A percentile compares a stretch with the other conserved stretches of the same genome.
Conservation (phyloP, 2,113 vertebrate species). For the Galemys pyrenaicus region DNA sequence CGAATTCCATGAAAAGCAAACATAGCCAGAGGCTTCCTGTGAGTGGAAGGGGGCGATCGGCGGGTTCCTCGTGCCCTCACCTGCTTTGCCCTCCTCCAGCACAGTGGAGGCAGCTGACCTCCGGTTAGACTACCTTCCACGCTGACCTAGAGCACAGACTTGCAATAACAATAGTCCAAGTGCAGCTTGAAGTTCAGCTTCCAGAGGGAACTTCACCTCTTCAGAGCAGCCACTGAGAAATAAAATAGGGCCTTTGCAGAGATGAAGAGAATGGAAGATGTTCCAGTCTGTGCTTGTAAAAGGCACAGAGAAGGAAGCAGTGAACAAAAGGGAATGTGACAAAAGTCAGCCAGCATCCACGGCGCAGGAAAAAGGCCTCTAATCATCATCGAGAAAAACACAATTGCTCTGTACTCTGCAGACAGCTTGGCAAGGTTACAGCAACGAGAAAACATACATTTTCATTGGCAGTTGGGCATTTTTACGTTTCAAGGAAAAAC, state of each 20-base stretch:
- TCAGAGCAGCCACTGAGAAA: neutral
- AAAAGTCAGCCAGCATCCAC: fast-evolving
- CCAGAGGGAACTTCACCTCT: neutral
- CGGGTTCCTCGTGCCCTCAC: neutral
- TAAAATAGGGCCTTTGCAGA: neutral
- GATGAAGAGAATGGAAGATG: neutral
- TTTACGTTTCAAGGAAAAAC: neutral
- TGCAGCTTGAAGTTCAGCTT: neutral
- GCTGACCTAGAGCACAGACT: neutral
- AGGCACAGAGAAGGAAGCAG: neutral
- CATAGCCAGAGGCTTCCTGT: neutral
- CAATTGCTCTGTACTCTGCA: fast-evolving
- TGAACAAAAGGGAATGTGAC: fast-evolving
- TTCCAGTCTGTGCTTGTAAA: neutral
- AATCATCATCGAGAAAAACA: fast-evolving
- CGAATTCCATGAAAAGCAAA: neutral
- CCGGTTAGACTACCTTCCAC: neutral
- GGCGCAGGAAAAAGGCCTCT: neutral
- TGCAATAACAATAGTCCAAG: neutral
- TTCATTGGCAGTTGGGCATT: neutral
- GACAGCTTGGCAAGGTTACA: neutral
- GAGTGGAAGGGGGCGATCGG: neutral
- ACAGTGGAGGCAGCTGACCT: fast-evolving
- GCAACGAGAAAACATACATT: neutral
- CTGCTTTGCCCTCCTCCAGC: neutral